Evolutionary conservation across 2,888 invertebrate species (phyloP), one percentile per base, ranked within the genome.

Genomic region (Eupithecia insigniata): DNA sequence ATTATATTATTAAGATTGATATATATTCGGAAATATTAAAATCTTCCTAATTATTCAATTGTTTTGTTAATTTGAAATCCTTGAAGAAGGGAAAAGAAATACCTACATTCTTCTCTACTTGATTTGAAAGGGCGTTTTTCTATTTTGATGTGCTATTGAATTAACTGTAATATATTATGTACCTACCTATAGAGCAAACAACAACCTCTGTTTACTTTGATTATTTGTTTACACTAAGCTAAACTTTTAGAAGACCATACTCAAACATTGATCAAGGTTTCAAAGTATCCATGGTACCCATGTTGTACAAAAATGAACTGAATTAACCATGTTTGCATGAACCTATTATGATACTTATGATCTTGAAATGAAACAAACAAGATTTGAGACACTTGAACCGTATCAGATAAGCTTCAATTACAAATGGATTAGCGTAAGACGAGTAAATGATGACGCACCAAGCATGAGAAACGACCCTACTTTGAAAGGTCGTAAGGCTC

Each of bases 401-500:
- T 34, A n/a, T 34, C 18, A 62, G 34, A 4, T 32, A 62, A 62
- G 61, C 18, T 61, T 68, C 16, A 18, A 67, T 65, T 65, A 43
- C 30, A n/a, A 51, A 32, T 46, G 64, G 36, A 30, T 36, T 58
- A 55, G 55, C 26, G 26, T 34, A 55, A 69, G 36, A 62, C 32
- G 46, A 51, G n/a, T 22, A 22, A 51, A 22, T 22, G 32, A 62
- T 62, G 34, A 62, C n/a, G 61, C 34, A n/a, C 18, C 32, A 34
- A 62, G n/a, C 61, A n/a, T 62, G n/a, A n/a, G 34, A 10, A 62
- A 26, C 26, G 55, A 55, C 22, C 22, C 14, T 55, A 5, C 12
- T 12, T 55, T 26, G 26, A 55, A 55, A 26, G 55, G 55, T 26
- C 55, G 55, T 55, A 55, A 55, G 14, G 26, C n/a, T 22, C 22